Evolutionary conservation across 2,797 vertebrate species (phyloP).

Genomic region (Spatula versicolor): DNA sequence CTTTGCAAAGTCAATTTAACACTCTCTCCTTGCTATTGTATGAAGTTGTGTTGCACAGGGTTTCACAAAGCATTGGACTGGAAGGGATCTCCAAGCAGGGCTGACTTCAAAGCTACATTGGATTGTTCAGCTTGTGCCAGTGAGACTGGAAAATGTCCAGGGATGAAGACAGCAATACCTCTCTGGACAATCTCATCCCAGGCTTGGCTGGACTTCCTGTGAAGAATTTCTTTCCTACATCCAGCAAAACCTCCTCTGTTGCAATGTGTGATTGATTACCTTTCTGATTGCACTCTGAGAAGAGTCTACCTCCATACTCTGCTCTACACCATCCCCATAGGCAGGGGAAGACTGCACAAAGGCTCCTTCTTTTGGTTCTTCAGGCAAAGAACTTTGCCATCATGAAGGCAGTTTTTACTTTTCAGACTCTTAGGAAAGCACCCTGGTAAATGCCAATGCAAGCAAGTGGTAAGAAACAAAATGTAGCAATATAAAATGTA

Average conservation of each 20-base stretch:
- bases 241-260: neutral
- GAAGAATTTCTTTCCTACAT: neutral
- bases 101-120: neutral
- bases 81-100: neutral
- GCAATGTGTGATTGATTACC: neutral
- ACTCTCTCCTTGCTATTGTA: neutral
- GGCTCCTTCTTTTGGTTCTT: neutral
- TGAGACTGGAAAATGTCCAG: neutral
- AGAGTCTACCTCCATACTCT: neutral
- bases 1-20: neutral
- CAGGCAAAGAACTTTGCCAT: neutral
- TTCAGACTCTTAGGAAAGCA: neutral
- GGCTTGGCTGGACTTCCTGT: neutral
- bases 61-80: neutral
- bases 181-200: neutral
- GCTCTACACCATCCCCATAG: neutral
- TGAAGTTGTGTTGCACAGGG: neutral
- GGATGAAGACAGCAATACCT: neutral
- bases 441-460: neutral
- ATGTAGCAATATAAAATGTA: neutral
- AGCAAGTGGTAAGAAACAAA: neutral
- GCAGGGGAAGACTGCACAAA: rapidly evolving
- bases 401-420: neutral
- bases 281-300: neutral
- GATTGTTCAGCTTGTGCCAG: neutral